Conservation (phyloP, 2,113 vertebrate genomes). For the Progne subis region DNA sequence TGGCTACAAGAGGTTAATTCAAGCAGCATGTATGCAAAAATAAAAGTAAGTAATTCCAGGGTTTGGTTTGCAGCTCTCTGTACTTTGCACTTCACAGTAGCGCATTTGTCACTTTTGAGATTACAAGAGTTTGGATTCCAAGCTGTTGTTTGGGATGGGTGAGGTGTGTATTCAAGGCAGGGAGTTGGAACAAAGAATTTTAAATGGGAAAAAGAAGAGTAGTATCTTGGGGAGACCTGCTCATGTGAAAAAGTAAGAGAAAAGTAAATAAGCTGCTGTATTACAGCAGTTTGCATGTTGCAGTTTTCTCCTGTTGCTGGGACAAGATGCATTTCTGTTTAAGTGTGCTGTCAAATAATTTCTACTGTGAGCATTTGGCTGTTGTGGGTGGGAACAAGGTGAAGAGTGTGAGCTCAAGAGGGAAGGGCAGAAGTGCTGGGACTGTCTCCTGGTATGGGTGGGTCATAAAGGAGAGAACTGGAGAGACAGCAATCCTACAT, state of each 20-base stretch:
- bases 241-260: neutral
- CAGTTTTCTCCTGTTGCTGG: neutral
- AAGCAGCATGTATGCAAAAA: neutral
- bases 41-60: neutral
- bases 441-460: neutral
- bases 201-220: neutral
- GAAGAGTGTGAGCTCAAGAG: rapidly evolving
- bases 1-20: neutral
- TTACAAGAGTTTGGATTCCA: neutral
- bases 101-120: neutral
- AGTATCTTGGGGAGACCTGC: neutral
- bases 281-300: neutral
- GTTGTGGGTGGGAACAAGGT: neutral
- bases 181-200: neutral
- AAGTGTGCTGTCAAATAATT: neutral
- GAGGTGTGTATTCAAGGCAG: neutral
- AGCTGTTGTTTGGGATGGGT: neutral
- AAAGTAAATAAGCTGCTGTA: neutral
- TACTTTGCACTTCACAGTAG: neutral
- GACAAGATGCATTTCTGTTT: neutral
- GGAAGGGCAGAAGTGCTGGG: neutral
- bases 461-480: neutral
- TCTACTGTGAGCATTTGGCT: neutral
- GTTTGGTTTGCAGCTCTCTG: neutral
- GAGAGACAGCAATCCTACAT: neutral